These are phyloP conservation scores for Apostichopus californicus DNA, from an alignment of 35 echinoderm and acorn worm genomes.

Conservation along the genomic window DNA sequence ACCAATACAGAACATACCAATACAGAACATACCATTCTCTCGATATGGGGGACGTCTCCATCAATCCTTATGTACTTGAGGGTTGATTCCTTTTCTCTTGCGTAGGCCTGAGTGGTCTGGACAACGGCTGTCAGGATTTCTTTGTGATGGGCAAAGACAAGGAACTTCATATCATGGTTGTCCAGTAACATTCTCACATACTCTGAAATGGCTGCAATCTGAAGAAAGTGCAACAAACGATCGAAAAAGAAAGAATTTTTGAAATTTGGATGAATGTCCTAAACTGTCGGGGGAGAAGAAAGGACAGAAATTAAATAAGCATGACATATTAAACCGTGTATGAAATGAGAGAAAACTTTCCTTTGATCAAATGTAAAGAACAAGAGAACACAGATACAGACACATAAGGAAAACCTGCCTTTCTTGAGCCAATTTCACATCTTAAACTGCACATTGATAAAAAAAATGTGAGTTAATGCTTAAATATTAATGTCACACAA, in stretches of 20 bases:
- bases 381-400: no score
- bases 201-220: slow-evolving; percentile 82
- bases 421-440: no score
- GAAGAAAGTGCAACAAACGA: slow-evolving; percentile 3
- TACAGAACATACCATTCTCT: slow-evolving; percentile 68
- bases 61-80: slow-evolving; percentile 77
- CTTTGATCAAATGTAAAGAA: no score
- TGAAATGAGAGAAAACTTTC: no score
- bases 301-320: background rate
- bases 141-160: slow-evolving; percentile 87
- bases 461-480: no score
- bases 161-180: slow-evolving; percentile 72
- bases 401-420: no score
- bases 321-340: no score
- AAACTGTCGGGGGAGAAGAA: background rate
- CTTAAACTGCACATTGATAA: no score
- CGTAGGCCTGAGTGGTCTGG: slow-evolving; percentile 60
- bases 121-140: slow-evolving; percentile 63
- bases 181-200: slow-evolving; percentile 74
- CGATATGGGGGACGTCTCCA: slow-evolving; percentile 57
- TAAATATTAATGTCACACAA: no score
- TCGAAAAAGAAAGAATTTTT: background rate
- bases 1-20: no score
- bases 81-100: slow-evolving; percentile 46
- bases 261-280: no score